Evolutionary conservation across 1,140 invertebrate species (phyloP).

Genomic region (Drosophila arawakana): DNA sequence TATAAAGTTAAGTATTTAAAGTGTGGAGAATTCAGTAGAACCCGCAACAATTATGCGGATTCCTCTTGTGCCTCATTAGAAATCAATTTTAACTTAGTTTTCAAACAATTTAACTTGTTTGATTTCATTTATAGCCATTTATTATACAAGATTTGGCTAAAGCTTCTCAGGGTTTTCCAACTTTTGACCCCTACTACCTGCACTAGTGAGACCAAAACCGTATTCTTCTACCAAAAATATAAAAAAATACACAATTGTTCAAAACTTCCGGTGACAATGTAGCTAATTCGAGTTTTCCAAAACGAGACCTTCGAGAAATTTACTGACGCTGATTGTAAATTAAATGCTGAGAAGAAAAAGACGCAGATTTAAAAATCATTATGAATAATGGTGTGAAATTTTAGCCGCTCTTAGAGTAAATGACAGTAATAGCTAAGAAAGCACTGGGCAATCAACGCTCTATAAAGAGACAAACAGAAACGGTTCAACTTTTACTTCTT

Average conservation of each 20-base stretch:
- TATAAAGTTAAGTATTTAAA: too few species aligned
- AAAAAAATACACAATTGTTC: slow-evolving; percentile 14
- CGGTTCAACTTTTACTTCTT: slow-evolving; percentile 4
- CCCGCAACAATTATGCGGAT: slow-evolving; percentile 1
- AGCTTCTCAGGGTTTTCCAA: neutral
- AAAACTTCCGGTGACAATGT: slow-evolving; percentile 43
- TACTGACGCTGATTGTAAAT: slow-evolving; percentile 42
- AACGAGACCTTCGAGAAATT: slow-evolving; percentile 9
- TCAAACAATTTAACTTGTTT: too few species aligned
- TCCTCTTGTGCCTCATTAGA: slow-evolving; percentile 1
- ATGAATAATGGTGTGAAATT: slow-evolving; percentile 31
- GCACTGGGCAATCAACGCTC: neutral
- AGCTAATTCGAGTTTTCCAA: slow-evolving; percentile 26
- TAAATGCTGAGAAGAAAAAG: slow-evolving; percentile 32
- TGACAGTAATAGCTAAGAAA: slow-evolving; percentile 4
- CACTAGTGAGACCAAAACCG: slow-evolving; percentile 1
- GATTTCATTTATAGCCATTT: too few species aligned
- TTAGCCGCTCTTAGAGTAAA: neutral
- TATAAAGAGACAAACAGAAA: neutral
- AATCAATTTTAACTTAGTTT: too few species aligned
- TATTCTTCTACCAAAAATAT: slow-evolving; percentile 15
- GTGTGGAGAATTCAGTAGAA: neutral
- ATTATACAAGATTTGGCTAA: too few species aligned
- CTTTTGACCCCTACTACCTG: neutral
- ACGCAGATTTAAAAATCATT: slow-evolving; percentile 39